Evolutionary conservation across 2,113 vertebrate genomes (phyloP).

Genomic region (Scalopus aquaticus): DNA sequence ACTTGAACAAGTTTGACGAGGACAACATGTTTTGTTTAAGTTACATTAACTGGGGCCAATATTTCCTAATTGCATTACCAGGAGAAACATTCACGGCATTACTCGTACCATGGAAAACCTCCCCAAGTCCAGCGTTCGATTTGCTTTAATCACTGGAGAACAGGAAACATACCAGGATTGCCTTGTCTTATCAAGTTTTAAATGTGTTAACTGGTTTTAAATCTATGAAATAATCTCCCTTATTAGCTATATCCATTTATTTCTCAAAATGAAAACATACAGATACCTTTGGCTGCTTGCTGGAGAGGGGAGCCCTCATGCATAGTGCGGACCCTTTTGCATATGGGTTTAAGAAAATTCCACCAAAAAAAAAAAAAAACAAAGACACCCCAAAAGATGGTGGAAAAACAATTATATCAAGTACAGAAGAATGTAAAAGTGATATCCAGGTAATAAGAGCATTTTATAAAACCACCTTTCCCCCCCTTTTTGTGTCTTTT

Average conservation of each 20-base stretch:
- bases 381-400: background rate
- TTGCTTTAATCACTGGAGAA: constrained; percentile 80
- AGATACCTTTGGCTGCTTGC: constrained; percentile 4
- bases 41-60: constrained; percentile 84
- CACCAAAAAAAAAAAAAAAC: background rate
- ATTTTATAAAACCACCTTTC: constrained; percentile 5
- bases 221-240: constrained; percentile 71
- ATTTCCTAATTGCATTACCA: constrained; percentile 89
- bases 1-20: constrained; percentile 82
- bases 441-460: background rate
- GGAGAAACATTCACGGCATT: constrained; percentile 81
- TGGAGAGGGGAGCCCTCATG: background rate
- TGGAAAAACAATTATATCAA: constrained; percentile 33
- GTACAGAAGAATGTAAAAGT: background rate
- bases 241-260: constrained; percentile 64
- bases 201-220: constrained; percentile 75
- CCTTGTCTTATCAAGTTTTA: constrained; percentile 79
- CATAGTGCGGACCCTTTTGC: background rate
- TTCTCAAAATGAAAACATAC: constrained; percentile 47
- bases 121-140: constrained; percentile 53
- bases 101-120: constrained; percentile 79
- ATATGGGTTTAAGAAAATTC: constrained; percentile 45
- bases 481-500: background rate
- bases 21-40: constrained; percentile 89
- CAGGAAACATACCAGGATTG: constrained; percentile 75